A percentile compares a stretch with the other conserved stretches of the same genome.
phyloP scores from a whole-genome alignment of 1,140 invertebrate species.

The Drosophila mojavensis region DNA sequence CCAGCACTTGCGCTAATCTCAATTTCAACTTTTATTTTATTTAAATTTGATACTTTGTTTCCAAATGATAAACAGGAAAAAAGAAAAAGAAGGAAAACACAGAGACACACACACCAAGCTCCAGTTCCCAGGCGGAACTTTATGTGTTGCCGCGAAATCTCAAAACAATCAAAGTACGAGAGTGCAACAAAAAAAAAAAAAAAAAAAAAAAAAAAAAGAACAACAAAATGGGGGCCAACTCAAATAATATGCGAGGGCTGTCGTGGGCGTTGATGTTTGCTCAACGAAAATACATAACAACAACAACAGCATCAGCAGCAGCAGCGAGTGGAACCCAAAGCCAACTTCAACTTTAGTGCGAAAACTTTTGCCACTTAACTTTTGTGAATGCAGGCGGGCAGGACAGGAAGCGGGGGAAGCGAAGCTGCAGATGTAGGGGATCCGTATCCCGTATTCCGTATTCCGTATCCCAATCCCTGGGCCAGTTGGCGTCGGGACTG shows the following conservation, averaged over 20 bases:
- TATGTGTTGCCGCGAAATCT: conserved; percentile 80
- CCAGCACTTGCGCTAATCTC: conserved; percentile 67
- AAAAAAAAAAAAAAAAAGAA: conserved; percentile 19
- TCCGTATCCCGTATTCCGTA: conserved; percentile 15
- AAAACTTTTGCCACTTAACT: conserved; percentile 82
- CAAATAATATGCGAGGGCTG: conserved; percentile 55
- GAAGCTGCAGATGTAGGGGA: neutral
- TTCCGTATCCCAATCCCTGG: conserved; percentile 56
- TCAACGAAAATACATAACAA: conserved; percentile 67
- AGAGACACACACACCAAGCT: conserved; percentile 16
- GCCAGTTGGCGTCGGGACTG: conserved; percentile 31
- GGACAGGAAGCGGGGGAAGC: neutral
- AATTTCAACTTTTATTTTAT: conserved; percentile 80
- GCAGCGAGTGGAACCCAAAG: conserved; percentile 23
- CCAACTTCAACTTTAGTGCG: conserved; percentile 78
- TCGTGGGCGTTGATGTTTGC: conserved; percentile 79
- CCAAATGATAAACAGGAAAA: conserved; percentile 55
- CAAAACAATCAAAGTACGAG: conserved; percentile 77
- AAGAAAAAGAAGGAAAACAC: neutral
- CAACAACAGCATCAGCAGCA: conserved; percentile 11
- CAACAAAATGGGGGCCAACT: conserved; percentile 53
- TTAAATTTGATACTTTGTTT: conserved; percentile 68
- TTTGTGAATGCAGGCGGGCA: conserved; percentile 63
- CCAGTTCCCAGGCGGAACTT: conserved; percentile 49
- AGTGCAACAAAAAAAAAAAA: conserved; percentile 37